Conservation (phyloP, 35 echinoderm and acorn worm species). For the Amphiura filiformis region DNA sequence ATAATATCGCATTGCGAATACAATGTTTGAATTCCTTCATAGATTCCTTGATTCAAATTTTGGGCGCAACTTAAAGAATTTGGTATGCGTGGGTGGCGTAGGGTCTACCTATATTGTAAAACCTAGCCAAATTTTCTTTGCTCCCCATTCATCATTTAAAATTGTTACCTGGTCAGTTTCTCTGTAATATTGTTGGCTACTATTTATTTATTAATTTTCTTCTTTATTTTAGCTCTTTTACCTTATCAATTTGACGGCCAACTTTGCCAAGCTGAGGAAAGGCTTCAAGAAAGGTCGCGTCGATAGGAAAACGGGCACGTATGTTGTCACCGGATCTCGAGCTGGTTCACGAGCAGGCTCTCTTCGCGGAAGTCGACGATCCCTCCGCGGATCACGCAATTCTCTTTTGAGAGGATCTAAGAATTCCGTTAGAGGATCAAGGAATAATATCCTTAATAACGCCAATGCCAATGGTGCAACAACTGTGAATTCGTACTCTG, state of each 20-base stretch:
- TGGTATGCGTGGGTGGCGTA: too few species aligned
- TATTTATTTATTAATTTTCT: too few species aligned
- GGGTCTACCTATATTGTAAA: too few species aligned
- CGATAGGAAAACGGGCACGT: constrained; percentile 66
- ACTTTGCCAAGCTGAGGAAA: constrained; percentile 86
- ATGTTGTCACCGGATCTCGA: constrained; percentile 18
- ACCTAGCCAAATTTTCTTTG: too few species aligned
- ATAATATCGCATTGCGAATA: too few species aligned
- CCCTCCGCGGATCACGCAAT: background rate
- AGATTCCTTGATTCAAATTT: too few species aligned
- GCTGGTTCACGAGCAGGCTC: constrained; percentile 8
- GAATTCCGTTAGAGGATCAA: background rate
- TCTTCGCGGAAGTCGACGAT: constrained; percentile 50
- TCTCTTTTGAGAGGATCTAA: background rate
- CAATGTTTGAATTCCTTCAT: too few species aligned
- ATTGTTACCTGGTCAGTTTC: too few species aligned
- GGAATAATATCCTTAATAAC: constrained; percentile 4
- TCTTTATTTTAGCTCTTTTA: constrained; percentile 59
- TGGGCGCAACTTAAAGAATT: too few species aligned
- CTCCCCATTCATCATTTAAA: too few species aligned
- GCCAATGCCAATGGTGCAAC: too few species aligned
- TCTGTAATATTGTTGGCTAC: too few species aligned
- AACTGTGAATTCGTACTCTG: background rate
- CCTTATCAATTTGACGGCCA: constrained; percentile 72
- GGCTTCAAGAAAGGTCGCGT: constrained; percentile 81